Evolutionary conservation across 2,113 vertebrate species (phyloP).

Genomic region (Corynorhinus townsendii): DNA sequence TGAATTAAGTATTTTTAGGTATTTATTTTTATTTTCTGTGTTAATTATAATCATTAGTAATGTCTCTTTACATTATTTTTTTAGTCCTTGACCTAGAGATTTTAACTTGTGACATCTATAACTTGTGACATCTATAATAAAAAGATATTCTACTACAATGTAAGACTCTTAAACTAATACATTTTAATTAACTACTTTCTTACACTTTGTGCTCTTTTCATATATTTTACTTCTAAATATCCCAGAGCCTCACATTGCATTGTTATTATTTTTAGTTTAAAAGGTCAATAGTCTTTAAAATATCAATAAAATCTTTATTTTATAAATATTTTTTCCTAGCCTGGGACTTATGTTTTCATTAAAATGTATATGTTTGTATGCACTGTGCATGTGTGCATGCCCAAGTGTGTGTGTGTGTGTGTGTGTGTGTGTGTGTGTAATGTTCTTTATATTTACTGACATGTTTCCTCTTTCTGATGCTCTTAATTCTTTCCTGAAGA

Average conservation of each 20-base stretch:
- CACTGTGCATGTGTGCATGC: neutral
- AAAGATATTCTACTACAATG: neutral
- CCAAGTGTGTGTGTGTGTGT: neutral
- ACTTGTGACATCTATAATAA: neutral
- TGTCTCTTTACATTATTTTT: neutral
- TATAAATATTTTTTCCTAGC: no score
- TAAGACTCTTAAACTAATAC: constrained; percentile 12
- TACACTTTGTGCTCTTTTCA: neutral
- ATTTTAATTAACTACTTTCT: neutral
- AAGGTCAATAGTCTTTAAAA: neutral
- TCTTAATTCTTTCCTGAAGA: neutral
- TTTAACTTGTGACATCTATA: neutral
- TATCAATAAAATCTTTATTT: no score
- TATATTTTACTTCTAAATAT: constrained; percentile 15
- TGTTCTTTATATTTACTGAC: neutral
- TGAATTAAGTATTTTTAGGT: neutral
- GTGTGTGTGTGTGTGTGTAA: neutral
- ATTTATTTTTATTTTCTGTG: neutral
- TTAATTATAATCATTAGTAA: neutral
- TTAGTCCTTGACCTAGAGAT: neutral
- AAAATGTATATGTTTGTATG: neutral
- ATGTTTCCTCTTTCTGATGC: neutral
- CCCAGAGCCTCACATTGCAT: neutral
- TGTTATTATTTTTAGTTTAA: constrained; percentile 12
- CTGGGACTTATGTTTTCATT: no score